Evolutionary conservation across 2,888 invertebrate genomes (phyloP).

Genomic region (Philhelius pedissequus): DNA sequence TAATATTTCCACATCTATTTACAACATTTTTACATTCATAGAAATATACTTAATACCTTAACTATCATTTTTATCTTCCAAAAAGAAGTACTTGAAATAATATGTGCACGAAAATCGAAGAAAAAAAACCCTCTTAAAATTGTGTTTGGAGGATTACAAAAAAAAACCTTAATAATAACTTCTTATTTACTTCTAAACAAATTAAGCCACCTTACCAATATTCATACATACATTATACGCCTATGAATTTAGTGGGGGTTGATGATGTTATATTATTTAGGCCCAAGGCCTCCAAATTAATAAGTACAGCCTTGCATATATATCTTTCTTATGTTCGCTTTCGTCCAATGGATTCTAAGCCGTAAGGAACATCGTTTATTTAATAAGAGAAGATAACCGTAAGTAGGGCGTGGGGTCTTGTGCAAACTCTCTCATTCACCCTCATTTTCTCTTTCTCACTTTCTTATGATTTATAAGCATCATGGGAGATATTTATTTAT

Average conservation of each 20-base stretch:
- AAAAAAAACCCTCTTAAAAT: too few species aligned
- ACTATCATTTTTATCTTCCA: too few species aligned
- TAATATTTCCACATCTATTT: too few species aligned
- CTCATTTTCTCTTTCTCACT: background rate
- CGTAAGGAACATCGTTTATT: slow-evolving; percentile 7
- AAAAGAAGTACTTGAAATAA: too few species aligned
- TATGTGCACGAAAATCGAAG: too few species aligned
- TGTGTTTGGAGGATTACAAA: background rate
- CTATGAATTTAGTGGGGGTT: background rate
- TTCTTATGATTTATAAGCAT: background rate
- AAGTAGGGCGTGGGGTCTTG: background rate
- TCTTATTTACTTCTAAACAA: background rate
- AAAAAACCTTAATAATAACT: background rate
- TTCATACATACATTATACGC: too few species aligned
- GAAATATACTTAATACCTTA: too few species aligned
- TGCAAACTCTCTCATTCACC: background rate
- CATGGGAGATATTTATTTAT: slow-evolving; percentile 33
- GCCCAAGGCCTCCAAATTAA: background rate
- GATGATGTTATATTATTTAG: background rate
- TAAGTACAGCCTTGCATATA: background rate
- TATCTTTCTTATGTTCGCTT: background rate
- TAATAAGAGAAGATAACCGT: slow-evolving; percentile 7
- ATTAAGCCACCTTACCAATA: background rate
- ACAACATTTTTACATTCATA: too few species aligned
- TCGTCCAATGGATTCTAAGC: background rate